phyloP scores from a whole-genome alignment of 2,797 vertebrate genomes.

The Aldrovandia affinis region DNA sequence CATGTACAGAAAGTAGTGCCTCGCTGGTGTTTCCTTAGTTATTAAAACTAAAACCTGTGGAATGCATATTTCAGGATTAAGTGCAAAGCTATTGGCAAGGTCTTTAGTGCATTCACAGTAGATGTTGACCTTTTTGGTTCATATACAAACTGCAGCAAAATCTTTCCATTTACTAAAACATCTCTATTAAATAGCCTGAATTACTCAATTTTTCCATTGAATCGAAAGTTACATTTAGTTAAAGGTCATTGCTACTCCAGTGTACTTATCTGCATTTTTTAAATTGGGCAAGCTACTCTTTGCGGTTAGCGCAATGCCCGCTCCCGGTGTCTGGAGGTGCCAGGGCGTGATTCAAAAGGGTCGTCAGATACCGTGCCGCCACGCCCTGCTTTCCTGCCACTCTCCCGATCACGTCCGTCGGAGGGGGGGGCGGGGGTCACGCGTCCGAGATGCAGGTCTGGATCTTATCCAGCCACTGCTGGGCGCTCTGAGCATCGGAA shows the following conservation, averaged over 20 bases:
- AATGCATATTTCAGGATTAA: constrained; percentile 81
- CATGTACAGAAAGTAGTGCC: constrained; percentile 74
- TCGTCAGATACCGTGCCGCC: not conserved
- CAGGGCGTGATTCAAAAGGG: not conserved
- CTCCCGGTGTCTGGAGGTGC: not conserved
- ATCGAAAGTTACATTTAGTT: constrained; percentile 72
- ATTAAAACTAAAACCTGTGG: constrained; percentile 67
- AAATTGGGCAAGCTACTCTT: constrained; percentile 54
- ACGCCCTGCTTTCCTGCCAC: not conserved
- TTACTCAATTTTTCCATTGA: constrained; percentile 45
- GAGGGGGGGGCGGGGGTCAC: too few species aligned
- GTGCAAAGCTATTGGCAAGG: constrained; percentile 83
- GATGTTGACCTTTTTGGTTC: constrained; percentile 69
- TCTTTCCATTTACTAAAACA: constrained; percentile 73
- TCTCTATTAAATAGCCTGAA: constrained; percentile 66
- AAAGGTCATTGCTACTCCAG: constrained; percentile 77
- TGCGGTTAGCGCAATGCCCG: constrained; percentile 55
- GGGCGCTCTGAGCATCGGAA: constrained; percentile 88
- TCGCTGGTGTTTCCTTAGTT: constrained; percentile 62
- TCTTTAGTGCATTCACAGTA: constrained; percentile 81
- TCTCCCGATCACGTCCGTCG: not conserved
- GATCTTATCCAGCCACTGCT: constrained; percentile 96
- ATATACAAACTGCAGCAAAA: constrained; percentile 72
- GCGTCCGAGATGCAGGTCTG: constrained; percentile 97
- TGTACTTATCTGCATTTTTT: constrained; percentile 59